Evolutionary conservation across 2,888 invertebrate genomes (phyloP).

Genomic region (Drosophila melanosoma): DNA sequence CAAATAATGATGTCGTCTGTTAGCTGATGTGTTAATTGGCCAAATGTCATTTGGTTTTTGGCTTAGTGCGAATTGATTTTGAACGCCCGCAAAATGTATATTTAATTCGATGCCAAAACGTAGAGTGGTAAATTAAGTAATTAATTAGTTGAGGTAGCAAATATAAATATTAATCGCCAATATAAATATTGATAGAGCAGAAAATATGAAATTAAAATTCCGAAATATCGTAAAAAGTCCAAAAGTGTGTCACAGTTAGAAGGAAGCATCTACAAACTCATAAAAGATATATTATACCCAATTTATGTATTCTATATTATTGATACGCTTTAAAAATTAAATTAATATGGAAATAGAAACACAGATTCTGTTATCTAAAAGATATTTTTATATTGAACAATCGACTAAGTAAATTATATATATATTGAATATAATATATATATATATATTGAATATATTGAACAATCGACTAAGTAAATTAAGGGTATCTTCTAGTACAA

Average conservation of each 20-base stretch:
- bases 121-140: conserved; percentile 13
- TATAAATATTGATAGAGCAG: not conserved
- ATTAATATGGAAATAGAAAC: not conserved
- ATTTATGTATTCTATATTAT: not conserved
- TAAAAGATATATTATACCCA: not conserved
- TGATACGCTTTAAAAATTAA: not conserved
- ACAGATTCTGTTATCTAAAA: not conserved
- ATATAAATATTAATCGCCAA: not conserved
- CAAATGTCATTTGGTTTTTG: conserved; percentile 35
- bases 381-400: no score
- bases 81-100: conserved; percentile 48
- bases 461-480: not conserved
- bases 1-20: conserved; percentile 36
- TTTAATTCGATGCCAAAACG: conserved; percentile 16
- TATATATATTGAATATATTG: no score
- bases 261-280: not conserved
- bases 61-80: conserved; percentile 66
- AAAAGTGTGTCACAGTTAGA: not conserved
- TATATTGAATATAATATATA: no score
- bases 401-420: no score
- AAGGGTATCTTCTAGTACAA: not conserved
- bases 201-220: not conserved
- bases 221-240: not conserved
- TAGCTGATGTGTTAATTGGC: conserved; percentile 59
- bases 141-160: not conserved